phyloP scores from a whole-genome alignment of 2,113 vertebrate genomes.

The Ophthalmolycus amberensis region DNA sequence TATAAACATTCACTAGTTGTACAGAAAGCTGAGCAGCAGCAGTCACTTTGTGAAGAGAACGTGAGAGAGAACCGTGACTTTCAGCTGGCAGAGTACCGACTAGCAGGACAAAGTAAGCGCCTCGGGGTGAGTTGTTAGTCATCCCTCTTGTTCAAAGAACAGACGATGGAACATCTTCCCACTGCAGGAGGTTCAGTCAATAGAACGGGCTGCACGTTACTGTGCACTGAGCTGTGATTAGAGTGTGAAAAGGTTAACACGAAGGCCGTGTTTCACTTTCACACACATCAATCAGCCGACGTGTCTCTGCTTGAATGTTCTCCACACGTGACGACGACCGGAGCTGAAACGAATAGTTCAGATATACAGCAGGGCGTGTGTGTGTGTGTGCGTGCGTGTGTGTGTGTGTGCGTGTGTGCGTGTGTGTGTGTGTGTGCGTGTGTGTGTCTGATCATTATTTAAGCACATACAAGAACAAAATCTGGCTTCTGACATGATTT shows the following conservation, averaged over 20 bases:
- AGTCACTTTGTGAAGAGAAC: background rate
- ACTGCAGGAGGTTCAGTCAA: no score
- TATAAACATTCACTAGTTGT: no score
- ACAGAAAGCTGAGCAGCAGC: background rate
- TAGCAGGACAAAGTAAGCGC: background rate
- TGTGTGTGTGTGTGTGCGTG: background rate
- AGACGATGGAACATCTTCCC: background rate
- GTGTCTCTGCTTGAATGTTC: constrained; percentile 42
- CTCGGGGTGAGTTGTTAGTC: constrained; percentile 7
- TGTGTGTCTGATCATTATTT: background rate
- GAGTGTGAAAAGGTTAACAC: background rate
- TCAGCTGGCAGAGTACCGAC: background rate
- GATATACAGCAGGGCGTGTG: background rate
- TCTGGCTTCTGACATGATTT: background rate
- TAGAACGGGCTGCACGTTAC: background rate
- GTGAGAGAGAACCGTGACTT: background rate
- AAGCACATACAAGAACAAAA: background rate
- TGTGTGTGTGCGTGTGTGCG: background rate
- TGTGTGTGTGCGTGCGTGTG: background rate
- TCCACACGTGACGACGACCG: background rate
- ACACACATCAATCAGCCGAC: background rate
- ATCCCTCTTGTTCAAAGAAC: background rate
- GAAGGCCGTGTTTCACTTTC: background rate
- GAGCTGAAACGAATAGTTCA: background rate
- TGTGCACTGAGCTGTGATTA: background rate